phyloP scores from a whole-genome alignment of 2,113 vertebrate species.

The Athene cunicularia region DNA sequence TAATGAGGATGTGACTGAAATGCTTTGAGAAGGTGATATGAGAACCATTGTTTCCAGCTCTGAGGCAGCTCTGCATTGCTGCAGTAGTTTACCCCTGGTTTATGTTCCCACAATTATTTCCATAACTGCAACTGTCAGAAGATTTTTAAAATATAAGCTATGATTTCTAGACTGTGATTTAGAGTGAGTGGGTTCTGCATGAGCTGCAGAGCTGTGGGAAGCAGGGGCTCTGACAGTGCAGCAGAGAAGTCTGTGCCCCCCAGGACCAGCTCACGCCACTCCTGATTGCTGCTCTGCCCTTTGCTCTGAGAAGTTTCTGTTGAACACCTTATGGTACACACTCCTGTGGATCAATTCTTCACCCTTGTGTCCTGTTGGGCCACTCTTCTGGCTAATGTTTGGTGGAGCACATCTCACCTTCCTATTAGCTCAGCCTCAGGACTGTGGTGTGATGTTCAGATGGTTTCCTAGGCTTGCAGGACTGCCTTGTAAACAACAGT shows the following conservation, averaged over 20 bases:
- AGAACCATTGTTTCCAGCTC: not conserved
- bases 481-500: not conserved
- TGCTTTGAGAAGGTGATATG: not conserved
- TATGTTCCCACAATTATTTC: not conserved
- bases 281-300: not conserved
- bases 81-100: not conserved
- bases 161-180: not conserved
- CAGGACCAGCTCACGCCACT: not conserved
- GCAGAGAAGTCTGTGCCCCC: not conserved
- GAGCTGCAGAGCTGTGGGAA: not conserved
- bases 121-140: not conserved
- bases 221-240: not conserved
- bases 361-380: not conserved
- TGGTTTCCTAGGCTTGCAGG: not conserved
- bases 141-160: not conserved
- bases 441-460: not conserved
- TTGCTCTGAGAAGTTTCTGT: not conserved
- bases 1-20: not conserved
- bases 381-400: accelerated
- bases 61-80: not conserved
- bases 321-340: not conserved
- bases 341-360: not conserved
- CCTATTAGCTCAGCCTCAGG: not conserved
- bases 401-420: not conserved
- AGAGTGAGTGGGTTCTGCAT: not conserved